Conservation (phyloP, 2,797 vertebrate genomes). For the Synaphobranchus kaupii region DNA sequence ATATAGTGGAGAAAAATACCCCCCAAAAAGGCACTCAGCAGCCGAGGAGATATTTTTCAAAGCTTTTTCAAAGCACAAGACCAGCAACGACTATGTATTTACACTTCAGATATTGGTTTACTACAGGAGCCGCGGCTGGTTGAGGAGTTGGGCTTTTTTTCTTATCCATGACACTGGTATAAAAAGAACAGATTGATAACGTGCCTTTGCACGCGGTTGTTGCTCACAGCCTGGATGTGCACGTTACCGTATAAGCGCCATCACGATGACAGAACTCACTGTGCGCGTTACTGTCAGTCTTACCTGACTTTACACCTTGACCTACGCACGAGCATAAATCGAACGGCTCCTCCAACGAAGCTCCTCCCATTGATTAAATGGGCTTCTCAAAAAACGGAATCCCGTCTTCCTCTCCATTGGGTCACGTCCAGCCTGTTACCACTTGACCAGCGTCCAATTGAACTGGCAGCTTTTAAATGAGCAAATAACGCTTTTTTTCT, state of each 20-base stretch:
- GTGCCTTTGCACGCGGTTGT: not conserved
- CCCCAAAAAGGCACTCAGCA: not conserved
- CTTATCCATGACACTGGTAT: not conserved
- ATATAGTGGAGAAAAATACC: not conserved
- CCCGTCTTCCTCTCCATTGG: not conserved
- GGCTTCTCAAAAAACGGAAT: not conserved
- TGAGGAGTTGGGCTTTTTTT: not conserved
- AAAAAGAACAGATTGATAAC: not conserved
- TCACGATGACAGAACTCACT: not conserved
- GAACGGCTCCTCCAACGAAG: not conserved
- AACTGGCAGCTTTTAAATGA: not conserved
- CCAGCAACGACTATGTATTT: not conserved
- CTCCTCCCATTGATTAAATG: not conserved
- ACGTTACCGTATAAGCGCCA: not conserved
- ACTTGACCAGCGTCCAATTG: not conserved
- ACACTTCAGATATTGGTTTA: slow-evolving; percentile 7
- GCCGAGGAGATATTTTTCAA: not conserved
- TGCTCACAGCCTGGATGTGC: not conserved
- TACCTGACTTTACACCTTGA: not conserved
- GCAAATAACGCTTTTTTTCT: not conserved
- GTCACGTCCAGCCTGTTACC: not conserved
- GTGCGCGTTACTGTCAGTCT: not conserved
- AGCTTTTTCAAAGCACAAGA: not conserved
- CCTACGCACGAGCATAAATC: not conserved
- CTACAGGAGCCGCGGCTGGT: not conserved